A percentile compares a stretch with the other conserved stretches of the same genome.
Conservation (phyloP, 1,140 invertebrate species). For the Cyclargus thomasi region DNA sequence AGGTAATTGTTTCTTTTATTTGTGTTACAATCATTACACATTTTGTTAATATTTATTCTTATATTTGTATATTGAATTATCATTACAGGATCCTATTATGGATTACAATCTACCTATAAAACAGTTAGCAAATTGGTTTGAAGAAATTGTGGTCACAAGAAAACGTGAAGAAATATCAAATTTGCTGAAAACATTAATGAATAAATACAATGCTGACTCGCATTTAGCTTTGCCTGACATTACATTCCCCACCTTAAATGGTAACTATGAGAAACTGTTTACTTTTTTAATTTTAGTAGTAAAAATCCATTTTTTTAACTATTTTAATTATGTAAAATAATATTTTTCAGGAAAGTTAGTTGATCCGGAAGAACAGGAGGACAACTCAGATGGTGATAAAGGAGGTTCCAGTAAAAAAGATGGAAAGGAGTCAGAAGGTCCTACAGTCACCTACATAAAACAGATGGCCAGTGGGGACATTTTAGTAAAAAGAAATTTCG, state of each 20-base stretch:
- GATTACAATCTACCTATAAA: conserved; percentile 86
- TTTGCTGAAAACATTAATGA: conserved; percentile 82
- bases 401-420: conserved; percentile 54
- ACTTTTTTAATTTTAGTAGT: conserved; percentile 10
- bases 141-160: conserved; percentile 83
- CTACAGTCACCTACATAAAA: conserved; percentile 58
- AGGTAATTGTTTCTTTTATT: conserved; percentile 67
- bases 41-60: conserved; percentile 12
- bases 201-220: conserved; percentile 76
- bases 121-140: conserved; percentile 85
- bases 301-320: neutral
- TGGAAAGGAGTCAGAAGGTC: conserved; percentile 45
- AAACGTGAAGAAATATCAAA: conserved; percentile 88
- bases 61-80: conserved; percentile 4
- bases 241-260: conserved; percentile 79
- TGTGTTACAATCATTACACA: conserved; percentile 22
- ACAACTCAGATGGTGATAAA: conserved; percentile 58
- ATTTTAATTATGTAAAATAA: neutral
- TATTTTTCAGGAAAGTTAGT: conserved; percentile 62
- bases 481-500: conserved; percentile 55
- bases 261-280: conserved; percentile 48
- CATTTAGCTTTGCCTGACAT: conserved; percentile 78
- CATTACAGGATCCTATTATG: conserved; percentile 81
- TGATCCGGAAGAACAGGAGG: conserved; percentile 63
- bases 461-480: conserved; percentile 63